phyloP scores from a whole-genome alignment of 1,140 invertebrate genomes.

The Fopius arisanus region DNA sequence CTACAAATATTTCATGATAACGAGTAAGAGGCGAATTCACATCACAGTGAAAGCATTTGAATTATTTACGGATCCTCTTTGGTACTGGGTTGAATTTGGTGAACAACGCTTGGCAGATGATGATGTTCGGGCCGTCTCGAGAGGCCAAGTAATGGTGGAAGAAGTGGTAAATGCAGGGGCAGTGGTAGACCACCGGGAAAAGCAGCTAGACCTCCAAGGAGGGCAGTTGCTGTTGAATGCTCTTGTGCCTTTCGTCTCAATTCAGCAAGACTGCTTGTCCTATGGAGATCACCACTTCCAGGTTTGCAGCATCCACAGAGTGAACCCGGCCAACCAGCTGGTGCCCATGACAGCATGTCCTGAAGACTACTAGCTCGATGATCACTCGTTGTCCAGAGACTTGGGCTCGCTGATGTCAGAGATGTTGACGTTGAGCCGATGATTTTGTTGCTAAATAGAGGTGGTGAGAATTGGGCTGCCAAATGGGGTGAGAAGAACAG shows the following conservation, averaged over 20 bases:
- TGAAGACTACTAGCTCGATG: constrained; percentile 54
- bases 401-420: constrained; percentile 52
- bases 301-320: constrained; percentile 58
- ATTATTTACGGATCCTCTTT: constrained; percentile 60
- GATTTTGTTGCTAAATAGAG: constrained; percentile 72
- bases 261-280: constrained; percentile 85
- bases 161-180: constrained; percentile 63
- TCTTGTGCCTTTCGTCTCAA: constrained; percentile 88
- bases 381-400: constrained; percentile 56
- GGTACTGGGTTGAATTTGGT: constrained; percentile 58
- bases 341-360: constrained; percentile 60
- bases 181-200: constrained; percentile 65
- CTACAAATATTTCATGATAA: no score
- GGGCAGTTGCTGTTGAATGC: constrained; percentile 82
- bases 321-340: constrained; percentile 55
- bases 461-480: constrained; percentile 79
- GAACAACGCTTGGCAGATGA: constrained; percentile 51
- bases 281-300: constrained; percentile 64
- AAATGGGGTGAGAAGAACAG: constrained; percentile 85
- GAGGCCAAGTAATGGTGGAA: constrained; percentile 62
- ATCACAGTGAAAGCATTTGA: no score
- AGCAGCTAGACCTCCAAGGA: constrained; percentile 64
- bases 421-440: constrained; percentile 54
- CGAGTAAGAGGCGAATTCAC: no score
- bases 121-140: constrained; percentile 58